Percentiles rank a stretch among this genome's conserved stretches.
These are phyloP conservation scores for Sorex araneus DNA, from an alignment of 2,113 vertebrate genomes.

Conservation along the genomic window DNA sequence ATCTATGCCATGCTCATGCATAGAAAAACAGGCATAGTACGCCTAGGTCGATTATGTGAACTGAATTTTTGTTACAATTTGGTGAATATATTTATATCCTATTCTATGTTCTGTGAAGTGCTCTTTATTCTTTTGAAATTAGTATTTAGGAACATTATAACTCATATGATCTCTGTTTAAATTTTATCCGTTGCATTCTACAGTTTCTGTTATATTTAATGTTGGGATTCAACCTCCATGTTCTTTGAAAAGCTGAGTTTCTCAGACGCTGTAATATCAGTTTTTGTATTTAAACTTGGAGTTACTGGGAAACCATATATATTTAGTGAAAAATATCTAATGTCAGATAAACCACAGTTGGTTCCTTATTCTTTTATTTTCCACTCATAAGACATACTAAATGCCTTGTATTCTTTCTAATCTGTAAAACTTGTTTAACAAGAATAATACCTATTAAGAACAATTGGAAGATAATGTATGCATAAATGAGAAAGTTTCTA, in stretches of 20 bases:
- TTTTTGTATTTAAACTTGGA: conserved; percentile 43
- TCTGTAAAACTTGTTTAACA: neutral
- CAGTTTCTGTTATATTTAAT: neutral
- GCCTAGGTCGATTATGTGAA: neutral
- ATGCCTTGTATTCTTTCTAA: conserved; percentile 32
- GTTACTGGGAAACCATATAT: conserved; percentile 8
- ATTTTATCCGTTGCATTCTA: neutral
- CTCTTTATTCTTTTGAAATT: too few species aligned
- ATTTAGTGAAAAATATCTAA: neutral
- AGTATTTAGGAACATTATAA: neutral
- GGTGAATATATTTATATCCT: too few species aligned
- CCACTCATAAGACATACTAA: neutral
- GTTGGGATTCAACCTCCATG: neutral
- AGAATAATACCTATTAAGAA: neutral
- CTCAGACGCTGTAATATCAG: neutral
- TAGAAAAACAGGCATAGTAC: neutral
- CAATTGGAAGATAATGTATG: neutral
- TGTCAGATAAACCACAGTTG: neutral
- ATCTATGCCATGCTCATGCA: neutral
- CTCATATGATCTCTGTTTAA: neutral
- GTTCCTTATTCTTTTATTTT: neutral
- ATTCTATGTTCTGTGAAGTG: too few species aligned
- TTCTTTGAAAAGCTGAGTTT: neutral
- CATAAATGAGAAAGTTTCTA: conserved; percentile 7
- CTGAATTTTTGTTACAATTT: too few species aligned